These are phyloP conservation scores for Mizuhopecten yessoensis DNA, from an alignment of 1,140 invertebrate species.

Conservation along the genomic window DNA sequence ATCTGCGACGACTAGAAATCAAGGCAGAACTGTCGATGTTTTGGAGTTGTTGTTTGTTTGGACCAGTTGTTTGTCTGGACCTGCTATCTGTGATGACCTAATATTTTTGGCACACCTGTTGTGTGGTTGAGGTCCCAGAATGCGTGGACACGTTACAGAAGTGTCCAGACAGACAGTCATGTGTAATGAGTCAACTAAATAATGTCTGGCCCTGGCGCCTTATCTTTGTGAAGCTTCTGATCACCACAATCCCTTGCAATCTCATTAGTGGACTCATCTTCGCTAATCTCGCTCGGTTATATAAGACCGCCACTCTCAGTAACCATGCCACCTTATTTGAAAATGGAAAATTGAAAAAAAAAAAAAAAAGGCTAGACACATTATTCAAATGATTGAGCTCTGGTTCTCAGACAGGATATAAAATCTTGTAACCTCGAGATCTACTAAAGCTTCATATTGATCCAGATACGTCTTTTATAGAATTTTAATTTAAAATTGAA, in stretches of 20 bases:
- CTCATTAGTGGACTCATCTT: not conserved
- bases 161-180: not conserved
- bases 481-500: not conserved
- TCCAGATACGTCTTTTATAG: not conserved
- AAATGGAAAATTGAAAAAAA: conserved; percentile 12
- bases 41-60: too few relatives aligned
- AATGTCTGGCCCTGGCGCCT: not conserved
- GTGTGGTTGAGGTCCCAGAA: not conserved
- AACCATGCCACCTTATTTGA: not conserved
- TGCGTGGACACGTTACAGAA: not conserved
- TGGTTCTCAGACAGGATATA: conserved; percentile 18
- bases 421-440: not conserved
- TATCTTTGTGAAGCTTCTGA: not conserved
- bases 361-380: conserved; percentile 27
- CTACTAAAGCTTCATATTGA: not conserved
- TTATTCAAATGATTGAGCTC: too few relatives aligned
- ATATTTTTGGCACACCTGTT: not conserved
- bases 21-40: too few relatives aligned
- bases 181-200: not conserved
- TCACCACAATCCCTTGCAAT: not conserved
- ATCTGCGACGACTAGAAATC: too few relatives aligned
- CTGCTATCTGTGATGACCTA: too few relatives aligned
- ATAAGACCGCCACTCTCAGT: not conserved
- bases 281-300: not conserved
- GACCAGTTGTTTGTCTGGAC: not conserved